Percentiles rank a stretch among this genome's conserved stretches.
Evolutionary conservation across 1,140 invertebrate genomes (phyloP).

Genomic region (Colletes gigas): DNA sequence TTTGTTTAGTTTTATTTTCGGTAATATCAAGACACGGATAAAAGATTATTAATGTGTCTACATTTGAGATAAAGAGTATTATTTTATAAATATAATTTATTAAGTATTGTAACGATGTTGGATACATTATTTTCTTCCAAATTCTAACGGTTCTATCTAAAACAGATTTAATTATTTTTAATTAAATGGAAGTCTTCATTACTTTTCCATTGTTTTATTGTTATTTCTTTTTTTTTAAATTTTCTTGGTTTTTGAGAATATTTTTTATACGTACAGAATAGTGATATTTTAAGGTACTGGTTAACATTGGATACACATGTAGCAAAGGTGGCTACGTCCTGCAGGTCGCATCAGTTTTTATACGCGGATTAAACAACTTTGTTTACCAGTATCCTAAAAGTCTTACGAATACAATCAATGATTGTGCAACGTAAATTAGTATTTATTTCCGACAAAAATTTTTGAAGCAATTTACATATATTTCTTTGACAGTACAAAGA

Average conservation of each 20-base stretch:
- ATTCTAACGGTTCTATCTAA: background rate
- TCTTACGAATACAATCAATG: background rate
- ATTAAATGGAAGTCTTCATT: background rate
- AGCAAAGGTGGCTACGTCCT: too few species aligned
- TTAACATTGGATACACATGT: background rate
- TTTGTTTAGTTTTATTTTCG: background rate
- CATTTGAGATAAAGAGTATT: background rate
- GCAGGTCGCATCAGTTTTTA: background rate
- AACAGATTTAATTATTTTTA: background rate
- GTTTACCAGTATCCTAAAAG: constrained; percentile 21
- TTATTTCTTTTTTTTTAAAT: too few species aligned
- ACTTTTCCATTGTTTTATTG: background rate
- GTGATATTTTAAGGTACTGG: constrained; percentile 14
- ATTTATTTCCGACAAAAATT: background rate
- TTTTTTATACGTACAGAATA: background rate
- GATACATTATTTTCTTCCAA: background rate
- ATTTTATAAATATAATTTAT: constrained; percentile 4
- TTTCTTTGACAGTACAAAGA: constrained; percentile 7
- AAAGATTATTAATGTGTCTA: background rate
- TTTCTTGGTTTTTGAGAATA: background rate
- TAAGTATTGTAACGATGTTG: background rate
- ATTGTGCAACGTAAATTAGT: background rate
- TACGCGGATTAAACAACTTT: constrained; percentile 13
- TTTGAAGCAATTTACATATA: background rate
- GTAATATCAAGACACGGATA: background rate